Conservation (phyloP, 1,140 invertebrate genomes). For the Drosophila bocqueti region DNA sequence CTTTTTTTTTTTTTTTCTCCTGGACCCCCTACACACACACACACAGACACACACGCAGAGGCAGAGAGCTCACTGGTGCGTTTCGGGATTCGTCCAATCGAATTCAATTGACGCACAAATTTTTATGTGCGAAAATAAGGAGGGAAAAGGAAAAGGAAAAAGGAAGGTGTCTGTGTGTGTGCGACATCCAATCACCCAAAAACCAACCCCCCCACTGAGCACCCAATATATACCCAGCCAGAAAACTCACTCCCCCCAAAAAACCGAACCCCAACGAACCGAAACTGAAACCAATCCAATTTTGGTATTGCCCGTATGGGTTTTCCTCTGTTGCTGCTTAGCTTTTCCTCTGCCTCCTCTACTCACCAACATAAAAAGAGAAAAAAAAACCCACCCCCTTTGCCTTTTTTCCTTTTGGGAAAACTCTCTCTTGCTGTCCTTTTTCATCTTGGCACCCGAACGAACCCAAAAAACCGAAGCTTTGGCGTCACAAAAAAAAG, state of each 20-base stretch:
- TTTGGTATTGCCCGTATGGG: constrained; percentile 66
- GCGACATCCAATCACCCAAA: constrained; percentile 51
- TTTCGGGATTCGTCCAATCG: constrained; percentile 76
- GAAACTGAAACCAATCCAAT: constrained; percentile 77
- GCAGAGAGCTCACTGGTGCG: constrained; percentile 57
- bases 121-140: constrained; percentile 67
- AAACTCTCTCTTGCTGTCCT: constrained; percentile 46
- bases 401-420: constrained; percentile 8
- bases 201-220: constrained; percentile 29
- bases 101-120: constrained; percentile 85
- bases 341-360: constrained; percentile 2
- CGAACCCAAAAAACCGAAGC: constrained; percentile 53
- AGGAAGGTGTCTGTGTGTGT: constrained; percentile 5
- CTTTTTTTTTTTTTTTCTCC: constrained; percentile 22
- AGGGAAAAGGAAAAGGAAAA: constrained; percentile 17
- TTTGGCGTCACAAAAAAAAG: constrained; percentile 25
- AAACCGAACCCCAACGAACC: constrained; percentile 60
- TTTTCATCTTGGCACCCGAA: constrained; percentile 65
- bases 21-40: constrained; percentile 57
- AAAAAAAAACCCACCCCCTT: constrained; percentile 6
- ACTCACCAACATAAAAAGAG: no score
- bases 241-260: constrained; percentile 3
- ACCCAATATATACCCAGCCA: constrained; percentile 7
- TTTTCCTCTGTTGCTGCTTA: constrained; percentile 24
- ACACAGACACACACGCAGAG: constrained; percentile 23